Evolutionary conservation across 2,888 invertebrate species (phyloP).

Genomic region (Eupithecia subfuscata): DNA sequence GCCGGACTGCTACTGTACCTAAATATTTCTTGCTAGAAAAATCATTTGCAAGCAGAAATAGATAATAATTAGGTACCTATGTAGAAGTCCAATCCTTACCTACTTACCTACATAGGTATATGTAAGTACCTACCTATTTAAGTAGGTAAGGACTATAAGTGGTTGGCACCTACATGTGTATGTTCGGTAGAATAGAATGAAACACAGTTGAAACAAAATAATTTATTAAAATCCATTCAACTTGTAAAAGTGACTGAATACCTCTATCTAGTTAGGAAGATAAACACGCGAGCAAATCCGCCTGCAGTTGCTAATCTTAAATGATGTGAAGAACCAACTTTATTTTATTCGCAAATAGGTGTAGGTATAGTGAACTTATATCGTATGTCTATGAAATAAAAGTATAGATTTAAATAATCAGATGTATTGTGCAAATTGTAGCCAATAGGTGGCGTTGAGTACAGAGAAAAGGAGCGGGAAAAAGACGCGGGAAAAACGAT

Average conservation of each 20-base stretch:
- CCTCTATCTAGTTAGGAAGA: slow-evolving; percentile 7
- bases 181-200: background rate
- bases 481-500: slow-evolving; percentile 93
- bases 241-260: slow-evolving; percentile 19
- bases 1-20: too few species aligned
- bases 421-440: slow-evolving; percentile 87
- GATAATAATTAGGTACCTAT: too few species aligned
- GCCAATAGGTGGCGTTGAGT: slow-evolving; percentile 95
- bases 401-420: slow-evolving; percentile 48
- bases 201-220: slow-evolving; percentile 21
- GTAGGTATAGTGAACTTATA: background rate
- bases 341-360: background rate
- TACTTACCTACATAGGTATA: too few species aligned
- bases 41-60: too few species aligned
- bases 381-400: background rate
- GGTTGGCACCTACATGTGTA: too few species aligned
- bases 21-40: too few species aligned
- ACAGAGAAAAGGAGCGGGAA: slow-evolving; percentile 95
- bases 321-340: background rate
- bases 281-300: slow-evolving; percentile 21
- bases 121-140: background rate
- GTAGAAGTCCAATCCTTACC: too few species aligned
- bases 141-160: too few species aligned
- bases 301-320: background rate
- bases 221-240: slow-evolving; percentile 22